Percentiles rank a stretch among this genome's conserved stretches.
Conservation (phyloP, 2,113 vertebrate genomes). For the Prochilodus magdalenae region DNA sequence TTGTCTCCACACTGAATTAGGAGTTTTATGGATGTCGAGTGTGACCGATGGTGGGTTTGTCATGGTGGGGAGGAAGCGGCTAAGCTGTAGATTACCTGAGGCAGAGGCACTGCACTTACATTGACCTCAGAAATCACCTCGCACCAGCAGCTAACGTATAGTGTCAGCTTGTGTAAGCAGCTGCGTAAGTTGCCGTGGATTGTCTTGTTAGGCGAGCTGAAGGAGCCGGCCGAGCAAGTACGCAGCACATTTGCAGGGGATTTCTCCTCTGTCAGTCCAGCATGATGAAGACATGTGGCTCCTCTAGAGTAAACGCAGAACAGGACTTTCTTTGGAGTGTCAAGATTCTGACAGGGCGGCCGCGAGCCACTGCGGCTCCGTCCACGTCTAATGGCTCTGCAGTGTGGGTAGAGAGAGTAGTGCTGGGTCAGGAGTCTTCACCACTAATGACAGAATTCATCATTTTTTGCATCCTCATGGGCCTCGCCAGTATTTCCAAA, state of each 20-base stretch:
- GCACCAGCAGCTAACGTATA: not conserved
- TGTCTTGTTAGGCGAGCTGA: constrained; percentile 31
- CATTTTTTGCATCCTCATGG: constrained; percentile 6
- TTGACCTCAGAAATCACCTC: not conserved
- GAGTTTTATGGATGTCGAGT: not conserved
- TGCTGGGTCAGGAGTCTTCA: constrained; percentile 20
- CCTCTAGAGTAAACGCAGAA: constrained; percentile 46
- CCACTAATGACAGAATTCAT: constrained; percentile 21
- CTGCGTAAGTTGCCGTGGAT: not conserved
- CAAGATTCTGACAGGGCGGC: constrained; percentile 55
- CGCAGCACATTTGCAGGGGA: constrained; percentile 15
- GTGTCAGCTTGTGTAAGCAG: constrained; percentile 21
- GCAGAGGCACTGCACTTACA: constrained; percentile 7
- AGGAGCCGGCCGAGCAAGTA: constrained; percentile 1
- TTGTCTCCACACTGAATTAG: constrained; percentile 2
- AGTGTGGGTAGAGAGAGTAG: not conserved
- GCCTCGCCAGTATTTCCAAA: constrained; percentile 4
- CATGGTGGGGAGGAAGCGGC: constrained; percentile 5
- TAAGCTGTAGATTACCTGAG: constrained; percentile 8
- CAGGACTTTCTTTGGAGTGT: constrained; percentile 47
- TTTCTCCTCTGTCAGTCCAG: constrained; percentile 40
- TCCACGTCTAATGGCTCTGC: constrained; percentile 26
- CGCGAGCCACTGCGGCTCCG: constrained; percentile 46
- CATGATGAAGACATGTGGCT: constrained; percentile 50
- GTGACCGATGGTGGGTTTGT: constrained; percentile 25